Base-by-base conservation (phyloP, 2,113 vertebrate genomes). In the Strigops habroptila region DNA sequence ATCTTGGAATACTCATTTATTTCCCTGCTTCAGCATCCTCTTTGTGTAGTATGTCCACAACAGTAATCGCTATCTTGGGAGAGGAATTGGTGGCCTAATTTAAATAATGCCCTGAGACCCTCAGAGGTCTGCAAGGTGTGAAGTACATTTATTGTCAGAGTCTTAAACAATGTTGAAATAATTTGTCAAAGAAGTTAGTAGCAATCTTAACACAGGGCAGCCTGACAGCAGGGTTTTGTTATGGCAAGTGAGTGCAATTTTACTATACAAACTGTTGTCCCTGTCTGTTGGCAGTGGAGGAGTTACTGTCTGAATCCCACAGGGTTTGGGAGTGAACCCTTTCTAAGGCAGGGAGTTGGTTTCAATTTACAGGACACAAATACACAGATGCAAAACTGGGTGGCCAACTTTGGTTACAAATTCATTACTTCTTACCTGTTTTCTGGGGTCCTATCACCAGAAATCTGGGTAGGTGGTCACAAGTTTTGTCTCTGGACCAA, bases 361-460 rank as follows among this genome's bases (percentile, higher is more conserved):
- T 76, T 70, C 51, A 14, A 7, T 25, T 55, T 51, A 7, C 37
- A 44, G 67, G 22, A 65, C 44, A 60, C 28, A 57, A 53, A 75
- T 24, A 51, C 10, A 24, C 18, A n/a, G 30, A 18, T 46, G 39
- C 22, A 88, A 49, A 52, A 30, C 17, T 2, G 4, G 7, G 28
- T 16, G 11, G 21, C 57, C 48, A 13, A 30, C 43, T 77, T 73
- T 1, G 1, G 19, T 62, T 41, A 85, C 14, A 60, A 18, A 13
- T 14, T 53, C 18, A 14, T 16, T 16, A 39, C 35, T 80, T 60
- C 92, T 97, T 86, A 98, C 98, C 98, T 97, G 98, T 98, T 93
- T 98, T 98, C 82, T 98, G 98, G 35, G 98, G 98, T 93, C 98
- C 98, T 76, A 98, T 98, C 68, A 98, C 97, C 41, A 98, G 98